These are phyloP conservation scores for Mormyrops attenuatus DNA, from an alignment of 2,797 vertebrate species.

Conservation along the genomic window DNA sequence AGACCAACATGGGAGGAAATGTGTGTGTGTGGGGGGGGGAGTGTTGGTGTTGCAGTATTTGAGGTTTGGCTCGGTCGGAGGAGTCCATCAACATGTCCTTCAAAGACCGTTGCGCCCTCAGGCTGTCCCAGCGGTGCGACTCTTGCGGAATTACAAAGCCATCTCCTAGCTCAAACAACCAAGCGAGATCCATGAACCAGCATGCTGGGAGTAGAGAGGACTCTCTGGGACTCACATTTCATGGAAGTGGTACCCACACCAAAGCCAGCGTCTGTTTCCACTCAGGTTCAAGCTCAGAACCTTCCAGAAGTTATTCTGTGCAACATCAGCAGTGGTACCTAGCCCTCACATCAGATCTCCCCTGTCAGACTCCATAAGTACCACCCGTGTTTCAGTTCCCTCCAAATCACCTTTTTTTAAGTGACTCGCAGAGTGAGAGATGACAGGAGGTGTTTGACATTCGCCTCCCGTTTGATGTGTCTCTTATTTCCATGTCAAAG, in stretches of 20 bases:
- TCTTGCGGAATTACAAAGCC: neutral
- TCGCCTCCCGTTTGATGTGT: neutral
- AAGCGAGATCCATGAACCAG: too few species aligned
- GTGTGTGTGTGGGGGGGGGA: neutral
- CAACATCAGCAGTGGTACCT: neutral
- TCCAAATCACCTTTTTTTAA: slow-evolving; percentile 18
- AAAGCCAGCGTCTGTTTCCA: slow-evolving; percentile 5
- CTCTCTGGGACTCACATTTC: slow-evolving; percentile 24
- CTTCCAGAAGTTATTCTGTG: neutral
- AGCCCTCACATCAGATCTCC: neutral
- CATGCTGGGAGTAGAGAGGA: neutral
- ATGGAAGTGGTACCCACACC: slow-evolving; percentile 16
- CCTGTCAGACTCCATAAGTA: neutral
- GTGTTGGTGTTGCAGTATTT: neutral
- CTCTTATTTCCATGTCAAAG: neutral
- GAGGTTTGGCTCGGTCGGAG: neutral
- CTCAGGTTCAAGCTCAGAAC: neutral
- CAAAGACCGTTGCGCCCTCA: neutral
- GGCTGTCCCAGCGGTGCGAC: neutral
- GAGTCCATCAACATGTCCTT: neutral
- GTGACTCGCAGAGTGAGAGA: slow-evolving; percentile 15
- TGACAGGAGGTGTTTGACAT: neutral
- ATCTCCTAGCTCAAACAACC: neutral
- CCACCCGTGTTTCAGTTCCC: neutral
- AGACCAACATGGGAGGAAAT: neutral